phyloP scores from a whole-genome alignment of 2,797 vertebrate genomes.

The Bryconaethiops microstoma region DNA sequence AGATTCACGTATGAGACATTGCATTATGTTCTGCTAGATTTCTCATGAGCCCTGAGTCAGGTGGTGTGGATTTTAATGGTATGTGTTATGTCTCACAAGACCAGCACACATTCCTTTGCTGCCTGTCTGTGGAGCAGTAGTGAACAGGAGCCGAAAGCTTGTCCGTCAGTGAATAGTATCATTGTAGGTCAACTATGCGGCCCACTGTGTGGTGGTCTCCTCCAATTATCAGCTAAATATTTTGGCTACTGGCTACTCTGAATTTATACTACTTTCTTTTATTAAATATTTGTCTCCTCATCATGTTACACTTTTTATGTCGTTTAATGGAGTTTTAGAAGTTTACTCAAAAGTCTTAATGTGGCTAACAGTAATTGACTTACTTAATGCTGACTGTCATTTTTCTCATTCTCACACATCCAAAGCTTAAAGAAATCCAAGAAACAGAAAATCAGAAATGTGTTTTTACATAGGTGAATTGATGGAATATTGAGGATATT shows the following conservation, averaged over 20 bases:
- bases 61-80: conserved; percentile 8
- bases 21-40: neutral
- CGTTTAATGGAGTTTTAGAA: neutral
- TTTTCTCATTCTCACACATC: neutral
- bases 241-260: neutral
- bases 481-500: neutral
- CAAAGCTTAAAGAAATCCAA: neutral
- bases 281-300: neutral
- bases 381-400: neutral
- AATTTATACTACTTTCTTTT: neutral
- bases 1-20: neutral
- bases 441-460: neutral
- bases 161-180: neutral
- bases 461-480: neutral
- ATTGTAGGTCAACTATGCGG: neutral
- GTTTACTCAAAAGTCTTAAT: neutral
- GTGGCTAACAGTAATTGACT: too few species aligned
- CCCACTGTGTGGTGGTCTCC: neutral
- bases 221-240: neutral
- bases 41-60: neutral
- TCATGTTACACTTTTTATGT: neutral
- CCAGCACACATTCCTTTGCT: neutral
- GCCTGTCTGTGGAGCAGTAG: neutral
- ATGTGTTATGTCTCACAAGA: conserved; percentile 24
- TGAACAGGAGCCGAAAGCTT: neutral